Percentiles rank a stretch among this genome's conserved stretches.
Evolutionary conservation across 2,888 invertebrate species (phyloP).

Genomic region (Mythimna lalbum): DNA sequence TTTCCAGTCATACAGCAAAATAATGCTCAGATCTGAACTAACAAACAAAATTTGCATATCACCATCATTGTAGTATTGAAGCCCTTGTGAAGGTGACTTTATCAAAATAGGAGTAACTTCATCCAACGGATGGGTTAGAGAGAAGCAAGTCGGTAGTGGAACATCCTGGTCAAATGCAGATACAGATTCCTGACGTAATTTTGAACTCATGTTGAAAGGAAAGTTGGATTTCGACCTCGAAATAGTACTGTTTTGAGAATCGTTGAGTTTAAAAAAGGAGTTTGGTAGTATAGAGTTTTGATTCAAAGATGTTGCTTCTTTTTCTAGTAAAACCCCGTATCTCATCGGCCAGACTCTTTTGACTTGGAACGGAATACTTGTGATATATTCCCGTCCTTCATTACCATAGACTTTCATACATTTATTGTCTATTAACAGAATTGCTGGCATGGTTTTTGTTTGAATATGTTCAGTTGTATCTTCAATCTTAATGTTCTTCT

Average conservation of each 20-base stretch:
- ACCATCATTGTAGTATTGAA: slow-evolving; percentile 92
- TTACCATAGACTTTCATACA: slow-evolving; percentile 94
- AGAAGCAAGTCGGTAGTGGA: slow-evolving; percentile 95
- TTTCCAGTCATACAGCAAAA: slow-evolving; percentile 95
- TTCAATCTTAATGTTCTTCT: slow-evolving; percentile 87
- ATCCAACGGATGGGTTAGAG: slow-evolving; percentile 96
- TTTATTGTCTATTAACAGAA: slow-evolving; percentile 94
- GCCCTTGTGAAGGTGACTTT: slow-evolving; percentile 91
- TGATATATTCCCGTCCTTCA: slow-evolving; percentile 95
- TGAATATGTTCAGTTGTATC: slow-evolving; percentile 87
- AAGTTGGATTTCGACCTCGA: slow-evolving; percentile 76
- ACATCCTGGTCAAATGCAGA: slow-evolving; percentile 86
- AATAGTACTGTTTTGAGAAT: slow-evolving; percentile 82
- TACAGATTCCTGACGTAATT: slow-evolving; percentile 80
- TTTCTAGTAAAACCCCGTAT: slow-evolving; percentile 96
- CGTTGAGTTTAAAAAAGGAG: slow-evolving; percentile 82
- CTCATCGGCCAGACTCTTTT: slow-evolving; percentile 96
- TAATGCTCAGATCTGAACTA: slow-evolving; percentile 94
- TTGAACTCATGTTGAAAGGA: slow-evolving; percentile 83
- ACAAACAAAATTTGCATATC: slow-evolving; percentile 94
- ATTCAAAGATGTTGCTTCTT: slow-evolving; percentile 86
- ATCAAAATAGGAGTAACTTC: slow-evolving; percentile 96
- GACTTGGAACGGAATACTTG: slow-evolving; percentile 95
- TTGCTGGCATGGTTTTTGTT: slow-evolving; percentile 91
- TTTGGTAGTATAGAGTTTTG: slow-evolving; percentile 79